phyloP scores from a whole-genome alignment of 2,888 invertebrate genomes.

The Minunthozetes semirufus region DNA sequence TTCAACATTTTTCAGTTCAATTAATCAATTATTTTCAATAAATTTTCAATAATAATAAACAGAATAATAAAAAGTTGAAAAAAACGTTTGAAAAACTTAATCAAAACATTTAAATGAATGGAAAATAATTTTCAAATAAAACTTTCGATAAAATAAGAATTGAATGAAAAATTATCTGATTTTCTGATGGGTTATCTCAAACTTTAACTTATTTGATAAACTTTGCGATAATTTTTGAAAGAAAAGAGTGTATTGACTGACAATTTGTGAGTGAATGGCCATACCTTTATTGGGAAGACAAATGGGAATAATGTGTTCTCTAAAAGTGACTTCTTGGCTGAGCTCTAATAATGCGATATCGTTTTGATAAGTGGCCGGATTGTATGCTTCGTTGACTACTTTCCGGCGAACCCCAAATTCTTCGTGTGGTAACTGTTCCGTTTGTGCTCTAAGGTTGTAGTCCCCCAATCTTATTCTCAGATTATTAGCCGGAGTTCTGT shows the following conservation, averaged over 20 bases:
- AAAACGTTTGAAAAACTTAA: neutral
- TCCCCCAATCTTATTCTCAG: conserved; percentile 82
- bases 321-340: conserved; percentile 72
- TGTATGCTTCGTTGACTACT: conserved; percentile 67
- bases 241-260: neutral
- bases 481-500: conserved; percentile 76
- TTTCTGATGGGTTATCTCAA: no score
- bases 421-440: conserved; percentile 74
- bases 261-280: neutral
- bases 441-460: conserved; percentile 76
- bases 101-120: no score
- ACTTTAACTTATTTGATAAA: neutral
- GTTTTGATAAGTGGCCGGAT: conserved; percentile 82
- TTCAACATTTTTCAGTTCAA: no score
- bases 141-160: no score
- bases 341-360: conserved; percentile 62
- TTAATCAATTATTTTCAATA: no score
- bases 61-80: no score
- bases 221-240: neutral
- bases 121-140: no score
- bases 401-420: conserved; percentile 81
- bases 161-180: no score
- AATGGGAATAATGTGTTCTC: conserved; percentile 86
- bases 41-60: no score
- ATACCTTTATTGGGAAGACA: conserved; percentile 69